Percentiles rank a stretch among this genome's conserved stretches.
Evolutionary conservation across 1,140 invertebrate genomes (phyloP).

Genomic region (Mizuhopecten yessoensis): DNA sequence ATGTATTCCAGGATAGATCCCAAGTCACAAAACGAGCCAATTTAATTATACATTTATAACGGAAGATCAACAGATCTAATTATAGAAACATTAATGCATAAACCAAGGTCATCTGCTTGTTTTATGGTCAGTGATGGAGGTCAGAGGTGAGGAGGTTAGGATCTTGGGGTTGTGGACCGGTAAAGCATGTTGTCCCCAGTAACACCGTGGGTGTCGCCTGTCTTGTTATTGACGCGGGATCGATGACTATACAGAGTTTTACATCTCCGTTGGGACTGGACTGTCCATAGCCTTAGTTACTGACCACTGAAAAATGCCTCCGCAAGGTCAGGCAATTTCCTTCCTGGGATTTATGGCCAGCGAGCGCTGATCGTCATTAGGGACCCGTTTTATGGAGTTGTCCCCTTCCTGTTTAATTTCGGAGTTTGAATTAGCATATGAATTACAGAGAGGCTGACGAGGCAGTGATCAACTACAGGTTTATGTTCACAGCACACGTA

Average conservation of each 20-base stretch:
- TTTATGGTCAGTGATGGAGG: neutral
- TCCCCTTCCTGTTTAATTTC: conserved; percentile 38
- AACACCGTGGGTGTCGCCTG: neutral
- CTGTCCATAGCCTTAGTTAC: neutral
- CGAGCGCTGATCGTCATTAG: neutral
- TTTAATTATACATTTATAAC: neutral
- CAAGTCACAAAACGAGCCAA: neutral
- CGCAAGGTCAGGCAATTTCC: conserved; percentile 24
- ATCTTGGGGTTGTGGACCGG: neutral
- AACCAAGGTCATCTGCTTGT: neutral
- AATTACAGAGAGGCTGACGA: conserved; percentile 13
- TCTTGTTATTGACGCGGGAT: neutral
- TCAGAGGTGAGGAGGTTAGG: neutral
- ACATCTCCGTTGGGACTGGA: conserved; percentile 2
- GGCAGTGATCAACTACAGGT: neutral
- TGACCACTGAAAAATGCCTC: neutral
- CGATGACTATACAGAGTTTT: neutral
- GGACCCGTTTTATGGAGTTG: conserved; percentile 24
- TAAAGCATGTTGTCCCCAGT: neutral
- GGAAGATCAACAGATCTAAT: neutral
- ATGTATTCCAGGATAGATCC: neutral
- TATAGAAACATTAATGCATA: conserved; percentile 19
- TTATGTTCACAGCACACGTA: conserved; percentile 38
- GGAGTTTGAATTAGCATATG: conserved; percentile 18
- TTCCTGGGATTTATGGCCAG: conserved; percentile 19